Evolutionary conservation across 2,888 invertebrate species (phyloP), one percentile per base, ranked within the genome.

Genomic region (Polymixis lichenea): DNA sequence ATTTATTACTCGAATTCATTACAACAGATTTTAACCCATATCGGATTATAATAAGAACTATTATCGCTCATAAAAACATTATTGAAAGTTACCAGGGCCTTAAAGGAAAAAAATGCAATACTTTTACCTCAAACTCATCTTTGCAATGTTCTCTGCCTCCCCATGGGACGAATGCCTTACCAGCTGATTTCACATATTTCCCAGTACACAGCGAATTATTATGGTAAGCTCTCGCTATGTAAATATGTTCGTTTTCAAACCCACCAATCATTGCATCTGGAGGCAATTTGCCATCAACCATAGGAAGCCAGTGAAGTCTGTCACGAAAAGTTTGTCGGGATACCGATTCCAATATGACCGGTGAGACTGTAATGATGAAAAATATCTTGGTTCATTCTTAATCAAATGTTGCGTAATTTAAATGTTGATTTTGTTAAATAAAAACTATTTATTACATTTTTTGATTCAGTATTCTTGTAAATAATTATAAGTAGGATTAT

Each of bases 161-260:
- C 98, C 98, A 98, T 68, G 98, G 95, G 7, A 98, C 92, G 90
- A 97, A 98, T 87, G 97, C 97, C 2, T 97, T 96, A 17, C 97
- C 97, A 89, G 98, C 97, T 25, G 97, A 97, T 43, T 97, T 97
- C 72, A 97, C 95, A 80, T 98, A 96, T 93, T 98, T 98, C 55
- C 98, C 98, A 75, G 98, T 98, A 88, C 98, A 97, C 22, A 98
- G 91, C 46, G 97, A 98, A 56, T 97, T 97, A 86, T 97, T 97
- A 91, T 98, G 98, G 53, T 94, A 93, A 11, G 98, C 98, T 85
- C 98, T 96, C 38, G 97, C 97, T 17, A 98, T 97, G 89, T 97
- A 98, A 32, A 97, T 90, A 3, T 97, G 95, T 88, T 97, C 97
- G 75, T 96, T 95, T 89, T 98, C 97, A 87, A 96, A 97, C 25